Conservation (phyloP, 2,113 vertebrate species). For the Chaetops frenatus region DNA sequence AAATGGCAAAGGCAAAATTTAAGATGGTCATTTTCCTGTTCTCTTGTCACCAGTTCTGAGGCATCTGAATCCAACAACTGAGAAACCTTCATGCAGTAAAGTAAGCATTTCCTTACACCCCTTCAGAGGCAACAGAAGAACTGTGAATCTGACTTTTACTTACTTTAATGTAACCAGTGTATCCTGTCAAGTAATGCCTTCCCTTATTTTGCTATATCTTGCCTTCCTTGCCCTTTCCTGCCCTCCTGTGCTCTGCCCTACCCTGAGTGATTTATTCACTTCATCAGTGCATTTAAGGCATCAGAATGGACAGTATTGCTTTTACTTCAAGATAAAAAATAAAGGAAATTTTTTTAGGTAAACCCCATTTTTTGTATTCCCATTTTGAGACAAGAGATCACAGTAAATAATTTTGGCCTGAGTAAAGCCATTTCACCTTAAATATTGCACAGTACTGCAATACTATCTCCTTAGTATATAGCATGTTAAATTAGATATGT, state of each 20-base stretch:
- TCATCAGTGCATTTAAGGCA: not conserved
- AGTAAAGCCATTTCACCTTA: not conserved
- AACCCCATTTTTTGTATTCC: not conserved
- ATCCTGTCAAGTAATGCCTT: not conserved
- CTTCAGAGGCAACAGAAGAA: not conserved
- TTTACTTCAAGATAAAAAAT: not conserved
- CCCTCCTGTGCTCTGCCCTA: not conserved
- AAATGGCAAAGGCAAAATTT: not conserved
- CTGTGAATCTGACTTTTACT: not conserved
- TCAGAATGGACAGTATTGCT: not conserved
- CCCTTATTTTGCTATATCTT: not conserved
- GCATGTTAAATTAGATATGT: not conserved
- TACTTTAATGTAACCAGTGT: not conserved
- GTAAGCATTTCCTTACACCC: not conserved
- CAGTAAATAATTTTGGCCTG: not conserved
- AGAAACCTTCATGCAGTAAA: not conserved
- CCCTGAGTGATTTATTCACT: not conserved
- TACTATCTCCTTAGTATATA: not conserved
- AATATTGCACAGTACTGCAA: not conserved
- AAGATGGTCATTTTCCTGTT: not conserved
- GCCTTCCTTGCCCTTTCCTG: not conserved
- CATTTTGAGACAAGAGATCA: not conserved
- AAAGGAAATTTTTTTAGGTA: not conserved
- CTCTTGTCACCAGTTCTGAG: not conserved
- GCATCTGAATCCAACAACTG: not conserved